These are phyloP conservation scores for Atta colombica DNA, from an alignment of 1,140 invertebrate genomes.

Conservation along the genomic window DNA sequence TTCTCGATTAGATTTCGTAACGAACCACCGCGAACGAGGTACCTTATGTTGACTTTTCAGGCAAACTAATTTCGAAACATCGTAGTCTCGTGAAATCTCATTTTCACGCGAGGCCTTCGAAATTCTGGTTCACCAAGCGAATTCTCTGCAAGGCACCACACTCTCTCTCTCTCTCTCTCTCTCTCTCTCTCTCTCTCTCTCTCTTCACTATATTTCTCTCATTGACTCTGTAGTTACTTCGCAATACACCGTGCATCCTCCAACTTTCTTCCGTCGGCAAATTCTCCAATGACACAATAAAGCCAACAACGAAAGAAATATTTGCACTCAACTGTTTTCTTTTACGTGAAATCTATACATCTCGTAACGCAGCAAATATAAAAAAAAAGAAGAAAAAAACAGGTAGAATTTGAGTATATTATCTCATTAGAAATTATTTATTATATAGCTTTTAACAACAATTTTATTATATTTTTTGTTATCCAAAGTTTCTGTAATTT, in stretches of 20 bases:
- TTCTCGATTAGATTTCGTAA: constrained; percentile 66
- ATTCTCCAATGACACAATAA: constrained; percentile 17
- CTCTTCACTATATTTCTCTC: constrained; percentile 38
- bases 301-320: neutral
- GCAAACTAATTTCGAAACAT: constrained; percentile 57
- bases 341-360: neutral
- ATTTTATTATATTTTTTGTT: neutral
- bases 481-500: neutral
- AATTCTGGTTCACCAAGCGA: constrained; percentile 37
- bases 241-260: constrained; percentile 3
- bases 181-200: constrained; percentile 26
- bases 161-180: constrained; percentile 38
- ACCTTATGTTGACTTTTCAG: constrained; percentile 55
- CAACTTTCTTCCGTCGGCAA: constrained; percentile 32
- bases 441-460: neutral
- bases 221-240: constrained; percentile 23
- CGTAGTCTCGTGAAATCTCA: constrained; percentile 51
- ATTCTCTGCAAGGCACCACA: constrained; percentile 23
- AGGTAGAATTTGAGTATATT: neutral
- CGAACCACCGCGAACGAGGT: constrained; percentile 33
- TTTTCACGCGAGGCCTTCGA: constrained; percentile 49
- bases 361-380: neutral
- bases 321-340: neutral
- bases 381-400: neutral
- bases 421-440: neutral